Base-by-base conservation (phyloP, 2,113 vertebrate species). In the Chelonoidis abingdonii region DNA sequence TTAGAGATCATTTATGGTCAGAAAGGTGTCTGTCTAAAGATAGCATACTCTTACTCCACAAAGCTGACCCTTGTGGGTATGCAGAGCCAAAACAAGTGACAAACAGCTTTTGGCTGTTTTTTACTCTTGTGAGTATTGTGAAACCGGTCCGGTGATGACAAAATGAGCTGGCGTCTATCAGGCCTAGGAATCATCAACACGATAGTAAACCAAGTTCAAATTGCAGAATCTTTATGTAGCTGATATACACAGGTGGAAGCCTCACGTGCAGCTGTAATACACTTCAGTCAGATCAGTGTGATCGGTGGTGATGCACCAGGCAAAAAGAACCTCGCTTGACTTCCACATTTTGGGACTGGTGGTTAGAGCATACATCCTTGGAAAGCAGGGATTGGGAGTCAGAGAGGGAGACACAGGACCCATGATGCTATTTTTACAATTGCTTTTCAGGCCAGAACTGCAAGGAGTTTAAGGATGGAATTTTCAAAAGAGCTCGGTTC, bases 281-380 rank as follows among this genome's bases (percentile, higher is more conserved):
- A 3, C 35, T 17, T 69, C 62, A 19, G 35, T n/a, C 62, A 65
- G 62, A n/a, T 65, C 62, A 35, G 16, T n/a, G 17, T 69, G 35
- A n/a, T 10, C 6, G 72, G 69, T 3, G 65, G 38, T 72, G n/a
- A 72, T 22, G 21, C 38, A 41, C 41, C 24, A 76, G 22, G 44
- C 21, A 22, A 57, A 29, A 53, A 62, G 2, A 24, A 29, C 13
- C 69, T 31, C 47, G 38, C 25, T 84, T 8, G 1, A 35, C 2
- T 5, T 9, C 0, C 0, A 6, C 2, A 19, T 49, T 84, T 80
- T 57, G 27, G 78, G 72, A 8, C n/a, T 44, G 38, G 72, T n/a
- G 2, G 11, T 13, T 44, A 76, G 72, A 25, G n/a, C 5, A 41
- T 21, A 44, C 5, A 41, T n/a, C 10, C 22, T 44, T 76, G 7